Evolutionary conservation across 2,113 vertebrate genomes (phyloP).

Genomic region (Daboia siamensis): DNA sequence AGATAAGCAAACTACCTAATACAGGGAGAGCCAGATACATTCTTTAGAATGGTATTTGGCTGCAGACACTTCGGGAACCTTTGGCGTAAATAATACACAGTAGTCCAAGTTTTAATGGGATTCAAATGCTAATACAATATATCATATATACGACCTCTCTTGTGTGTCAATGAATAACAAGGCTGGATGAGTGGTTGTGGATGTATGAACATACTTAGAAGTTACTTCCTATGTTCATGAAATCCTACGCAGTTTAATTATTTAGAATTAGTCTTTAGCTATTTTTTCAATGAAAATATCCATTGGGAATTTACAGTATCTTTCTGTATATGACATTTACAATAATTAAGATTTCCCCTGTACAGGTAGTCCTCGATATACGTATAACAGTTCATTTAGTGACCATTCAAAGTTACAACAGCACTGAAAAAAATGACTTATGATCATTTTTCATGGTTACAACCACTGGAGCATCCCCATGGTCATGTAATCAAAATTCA

Average conservation of each 20-base stretch:
- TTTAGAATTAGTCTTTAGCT: not conserved
- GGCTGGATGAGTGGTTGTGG: not conserved
- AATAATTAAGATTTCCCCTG: not conserved
- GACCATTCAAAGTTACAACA: not conserved
- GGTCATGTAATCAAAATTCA: not conserved
- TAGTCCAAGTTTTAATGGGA: not conserved
- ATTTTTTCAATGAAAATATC: not conserved
- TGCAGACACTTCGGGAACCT: not conserved
- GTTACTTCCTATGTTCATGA: not conserved
- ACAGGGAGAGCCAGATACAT: not conserved
- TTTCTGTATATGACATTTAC: not conserved
- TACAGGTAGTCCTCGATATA: not conserved
- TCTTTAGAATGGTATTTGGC: not conserved
- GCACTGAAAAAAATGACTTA: not conserved
- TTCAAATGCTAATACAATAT: not conserved
- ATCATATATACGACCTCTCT: not conserved
- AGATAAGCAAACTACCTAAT: not conserved
- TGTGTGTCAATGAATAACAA: not conserved
- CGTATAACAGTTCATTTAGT: not conserved
- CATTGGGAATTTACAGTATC: not conserved
- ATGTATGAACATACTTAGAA: not conserved
- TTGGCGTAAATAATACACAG: not conserved
- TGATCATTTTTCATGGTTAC: not conserved
- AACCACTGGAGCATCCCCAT: not conserved
- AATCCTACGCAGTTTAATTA: not conserved